Evolutionary conservation across 2,113 vertebrate species (phyloP).

Genomic region (Xerus inauris): DNA sequence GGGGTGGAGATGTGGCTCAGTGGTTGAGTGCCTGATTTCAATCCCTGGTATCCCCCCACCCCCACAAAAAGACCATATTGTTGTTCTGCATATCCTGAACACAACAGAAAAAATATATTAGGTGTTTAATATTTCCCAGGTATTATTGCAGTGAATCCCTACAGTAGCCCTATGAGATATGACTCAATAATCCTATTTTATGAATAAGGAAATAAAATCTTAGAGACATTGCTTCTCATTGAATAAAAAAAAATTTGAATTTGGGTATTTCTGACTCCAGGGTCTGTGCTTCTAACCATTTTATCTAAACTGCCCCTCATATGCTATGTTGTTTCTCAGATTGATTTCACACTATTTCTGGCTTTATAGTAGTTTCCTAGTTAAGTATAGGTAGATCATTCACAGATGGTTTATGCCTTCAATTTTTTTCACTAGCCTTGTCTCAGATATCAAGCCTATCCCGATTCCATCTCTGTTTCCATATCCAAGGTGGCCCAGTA

Average conservation of each 20-base stretch:
- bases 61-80: background rate
- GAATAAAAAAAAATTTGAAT: background rate
- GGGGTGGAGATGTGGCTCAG: no score
- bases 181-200: background rate
- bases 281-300: background rate
- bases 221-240: slow-evolving; percentile 30
- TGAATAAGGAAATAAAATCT: slow-evolving; percentile 21
- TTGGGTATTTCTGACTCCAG: background rate
- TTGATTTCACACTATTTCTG: slow-evolving; percentile 11
- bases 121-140: background rate
- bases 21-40: no score
- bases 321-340: background rate
- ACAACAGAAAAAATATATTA: background rate
- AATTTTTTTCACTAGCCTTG: background rate
- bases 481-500: background rate
- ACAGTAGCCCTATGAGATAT: background rate
- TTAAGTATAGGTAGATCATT: slow-evolving; percentile 24
- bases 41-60: no score
- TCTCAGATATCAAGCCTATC: background rate
- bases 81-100: background rate
- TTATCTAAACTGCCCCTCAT: background rate
- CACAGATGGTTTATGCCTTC: background rate
- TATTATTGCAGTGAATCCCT: background rate
- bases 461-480: background rate
- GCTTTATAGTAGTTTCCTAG: background rate